A percentile compares a stretch with the other conserved stretches of the same genome.
phyloP scores from a whole-genome alignment of 2,113 vertebrate species.

The Pavo muticus region DNA sequence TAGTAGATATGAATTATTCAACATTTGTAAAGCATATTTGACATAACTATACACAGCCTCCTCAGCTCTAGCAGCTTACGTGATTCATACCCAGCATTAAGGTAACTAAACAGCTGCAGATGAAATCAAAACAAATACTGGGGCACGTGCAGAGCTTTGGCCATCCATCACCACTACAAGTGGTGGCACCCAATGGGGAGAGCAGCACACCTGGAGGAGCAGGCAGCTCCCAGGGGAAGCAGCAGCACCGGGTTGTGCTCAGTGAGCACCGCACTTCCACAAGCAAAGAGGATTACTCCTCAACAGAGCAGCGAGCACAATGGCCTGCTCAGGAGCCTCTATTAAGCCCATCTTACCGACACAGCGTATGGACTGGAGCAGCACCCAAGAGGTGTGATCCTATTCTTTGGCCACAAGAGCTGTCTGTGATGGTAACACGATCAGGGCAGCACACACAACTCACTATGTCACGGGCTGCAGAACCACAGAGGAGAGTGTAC shows the following conservation, averaged over 20 bases:
- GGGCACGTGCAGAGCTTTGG: rapidly evolving
- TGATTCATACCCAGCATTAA: neutral
- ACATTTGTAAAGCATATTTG: neutral
- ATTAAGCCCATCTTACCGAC: constrained; percentile 19
- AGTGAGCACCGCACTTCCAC: neutral
- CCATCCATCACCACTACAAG: neutral
- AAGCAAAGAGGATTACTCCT: constrained; percentile 60
- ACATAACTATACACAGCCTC: neutral
- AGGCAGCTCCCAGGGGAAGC: neutral
- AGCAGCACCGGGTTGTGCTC: neutral
- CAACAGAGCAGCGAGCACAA: neutral
- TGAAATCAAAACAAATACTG: neutral
- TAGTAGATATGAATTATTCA: constrained; percentile 47
- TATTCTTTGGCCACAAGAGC: neutral
- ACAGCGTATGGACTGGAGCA: neutral
- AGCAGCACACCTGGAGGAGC: neutral
- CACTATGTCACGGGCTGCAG: neutral
- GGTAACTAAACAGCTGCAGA: neutral
- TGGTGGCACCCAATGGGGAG: neutral
- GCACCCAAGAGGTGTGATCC: neutral
- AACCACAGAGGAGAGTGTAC: rapidly evolving
- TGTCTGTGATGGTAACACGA: rapidly evolving
- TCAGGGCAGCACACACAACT: neutral
- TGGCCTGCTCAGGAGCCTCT: constrained; percentile 9
- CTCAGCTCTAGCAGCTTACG: neutral